A percentile compares a stretch with the other conserved stretches of the same genome.
Evolutionary conservation across 2,888 invertebrate genomes (phyloP).

Genomic region (Thymelicus lineola): DNA sequence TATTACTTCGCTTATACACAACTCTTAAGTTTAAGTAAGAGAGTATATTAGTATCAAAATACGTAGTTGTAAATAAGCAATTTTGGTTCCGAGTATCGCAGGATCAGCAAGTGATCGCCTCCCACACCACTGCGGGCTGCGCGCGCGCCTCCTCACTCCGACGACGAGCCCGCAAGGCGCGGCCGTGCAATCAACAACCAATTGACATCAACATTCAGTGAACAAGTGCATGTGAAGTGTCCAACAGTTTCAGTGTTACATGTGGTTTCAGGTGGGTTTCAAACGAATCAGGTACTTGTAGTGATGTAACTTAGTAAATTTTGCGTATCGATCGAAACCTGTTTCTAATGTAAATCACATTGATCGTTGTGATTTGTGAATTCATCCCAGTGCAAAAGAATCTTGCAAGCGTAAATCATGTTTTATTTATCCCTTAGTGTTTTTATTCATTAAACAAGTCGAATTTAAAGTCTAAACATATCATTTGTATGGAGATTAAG

Average conservation of each 20-base stretch:
- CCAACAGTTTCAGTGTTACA: conserved; percentile 44
- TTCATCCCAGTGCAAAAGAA: not conserved
- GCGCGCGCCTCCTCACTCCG: conserved; percentile 73
- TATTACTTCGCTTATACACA: too few species aligned
- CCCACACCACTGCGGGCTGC: conserved; percentile 55
- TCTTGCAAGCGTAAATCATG: not conserved
- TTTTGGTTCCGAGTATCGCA: conserved; percentile 51
- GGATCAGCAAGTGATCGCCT: conserved; percentile 62
- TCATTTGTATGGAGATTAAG: not conserved
- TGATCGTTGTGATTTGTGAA: not conserved
- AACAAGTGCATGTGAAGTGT: conserved; percentile 64
- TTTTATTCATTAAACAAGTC: not conserved
- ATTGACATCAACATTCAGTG: conserved; percentile 55
- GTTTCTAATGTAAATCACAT: conserved; percentile 21
- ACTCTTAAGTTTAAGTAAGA: not conserved
- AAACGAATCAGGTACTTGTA: not conserved
- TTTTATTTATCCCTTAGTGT: not conserved
- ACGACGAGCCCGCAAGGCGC: conserved; percentile 63
- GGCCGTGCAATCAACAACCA: conserved; percentile 55
- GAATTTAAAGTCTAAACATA: not conserved
- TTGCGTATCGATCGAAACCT: not conserved
- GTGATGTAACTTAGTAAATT: too few species aligned
- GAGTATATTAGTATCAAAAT: not conserved
- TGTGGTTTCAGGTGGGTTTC: conserved; percentile 63
- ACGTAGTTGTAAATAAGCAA: not conserved